Conservation (phyloP, 2,797 vertebrate genomes). For the Microchirus variegatus region DNA sequence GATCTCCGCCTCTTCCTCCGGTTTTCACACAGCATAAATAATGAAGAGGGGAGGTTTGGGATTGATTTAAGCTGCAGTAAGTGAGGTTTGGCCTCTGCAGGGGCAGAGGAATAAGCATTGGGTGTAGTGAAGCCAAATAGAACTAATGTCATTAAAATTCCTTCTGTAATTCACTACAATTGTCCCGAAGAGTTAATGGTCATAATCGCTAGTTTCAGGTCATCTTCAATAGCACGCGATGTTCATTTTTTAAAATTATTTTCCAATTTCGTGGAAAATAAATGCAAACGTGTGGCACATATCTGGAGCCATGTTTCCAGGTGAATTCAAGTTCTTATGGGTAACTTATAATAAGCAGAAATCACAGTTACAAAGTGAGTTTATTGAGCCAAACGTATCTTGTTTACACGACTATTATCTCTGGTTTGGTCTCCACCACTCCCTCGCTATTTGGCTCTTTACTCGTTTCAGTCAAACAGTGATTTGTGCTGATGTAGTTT, state of each 20-base stretch:
- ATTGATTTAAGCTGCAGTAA: neutral
- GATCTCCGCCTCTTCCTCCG: conserved; percentile 31
- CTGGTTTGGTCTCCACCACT: neutral
- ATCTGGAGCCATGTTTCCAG: too few relatives aligned
- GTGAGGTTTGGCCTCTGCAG: neutral
- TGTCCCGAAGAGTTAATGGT: too few relatives aligned
- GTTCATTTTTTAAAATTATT: too few relatives aligned
- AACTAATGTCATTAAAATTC: too few relatives aligned
- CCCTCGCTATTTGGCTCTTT: neutral
- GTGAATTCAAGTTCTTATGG: too few relatives aligned
- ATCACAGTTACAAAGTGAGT: too few relatives aligned
- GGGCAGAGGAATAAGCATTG: neutral
- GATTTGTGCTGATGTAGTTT: neutral
- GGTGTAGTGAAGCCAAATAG: neutral
- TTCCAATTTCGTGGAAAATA: too few relatives aligned
- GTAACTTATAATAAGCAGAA: too few relatives aligned
- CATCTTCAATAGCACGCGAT: too few relatives aligned
- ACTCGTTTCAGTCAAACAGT: neutral
- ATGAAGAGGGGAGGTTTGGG: neutral
- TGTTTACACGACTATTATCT: neutral
- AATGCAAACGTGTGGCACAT: too few relatives aligned
- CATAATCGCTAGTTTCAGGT: too few relatives aligned
- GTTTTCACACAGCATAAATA: neutral
- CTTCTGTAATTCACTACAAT: too few relatives aligned
- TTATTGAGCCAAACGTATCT: neutral